Evolutionary conservation across 2,797 vertebrate species (phyloP).

Genomic region (Bradypodion pumilum): DNA sequence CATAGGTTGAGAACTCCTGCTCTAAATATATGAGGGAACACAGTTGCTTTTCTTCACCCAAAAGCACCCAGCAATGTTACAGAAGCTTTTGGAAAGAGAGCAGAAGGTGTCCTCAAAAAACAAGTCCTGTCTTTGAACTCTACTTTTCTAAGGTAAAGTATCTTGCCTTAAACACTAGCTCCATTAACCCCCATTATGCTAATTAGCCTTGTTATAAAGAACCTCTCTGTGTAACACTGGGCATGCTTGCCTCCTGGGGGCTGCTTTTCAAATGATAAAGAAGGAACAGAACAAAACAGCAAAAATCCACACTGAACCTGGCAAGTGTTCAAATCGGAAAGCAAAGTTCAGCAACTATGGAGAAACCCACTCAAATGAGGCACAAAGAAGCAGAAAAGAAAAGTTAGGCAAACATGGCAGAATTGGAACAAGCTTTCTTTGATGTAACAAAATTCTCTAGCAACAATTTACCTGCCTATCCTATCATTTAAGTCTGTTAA

Average conservation of each 20-base stretch:
- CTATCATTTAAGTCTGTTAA: conserved; percentile 35
- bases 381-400: conserved; percentile 35
- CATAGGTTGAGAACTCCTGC: too few relatives aligned
- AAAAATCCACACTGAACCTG: conserved; percentile 43
- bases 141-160: conserved; percentile 29
- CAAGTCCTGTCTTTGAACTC: background rate
- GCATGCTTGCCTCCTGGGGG: conserved; percentile 37
- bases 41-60: conserved; percentile 6
- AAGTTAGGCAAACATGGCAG: conserved; percentile 20
- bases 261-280: conserved; percentile 54
- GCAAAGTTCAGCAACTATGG: conserved; percentile 53
- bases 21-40: conserved; percentile 39
- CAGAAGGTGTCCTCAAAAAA: conserved; percentile 5
- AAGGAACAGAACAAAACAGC: conserved; percentile 31
- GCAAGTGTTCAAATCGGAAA: conserved; percentile 53
- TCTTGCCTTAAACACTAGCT: conserved; percentile 10
- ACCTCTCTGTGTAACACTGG: conserved; percentile 32
- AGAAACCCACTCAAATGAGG: conserved; percentile 46
- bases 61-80: background rate
- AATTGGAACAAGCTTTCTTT: conserved; percentile 20
- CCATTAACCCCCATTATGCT: conserved; percentile 32
- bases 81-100: conserved; percentile 26
- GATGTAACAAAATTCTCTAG: conserved; percentile 40
- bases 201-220: conserved; percentile 36
- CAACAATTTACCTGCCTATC: conserved; percentile 33